Base-by-base conservation (phyloP, 2,888 invertebrate genomes). In the Cistogaster globosa region DNA sequence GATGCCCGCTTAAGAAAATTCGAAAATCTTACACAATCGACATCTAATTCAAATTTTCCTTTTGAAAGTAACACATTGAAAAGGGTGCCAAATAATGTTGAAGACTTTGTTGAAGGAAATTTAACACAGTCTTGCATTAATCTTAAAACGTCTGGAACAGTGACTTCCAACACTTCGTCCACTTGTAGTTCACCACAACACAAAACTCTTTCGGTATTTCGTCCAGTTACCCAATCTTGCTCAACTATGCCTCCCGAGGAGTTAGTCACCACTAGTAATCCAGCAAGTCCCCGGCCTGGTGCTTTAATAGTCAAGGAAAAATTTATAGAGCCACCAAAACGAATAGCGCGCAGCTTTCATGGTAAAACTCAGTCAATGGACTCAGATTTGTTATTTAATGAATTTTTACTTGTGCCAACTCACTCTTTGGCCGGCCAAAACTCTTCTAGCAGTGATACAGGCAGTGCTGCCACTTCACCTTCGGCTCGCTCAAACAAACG, bases 261-360 rank as follows among this genome's bases (percentile, higher is more conserved):
- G 22, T 26, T 69, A 16, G 76, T 69, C 53, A 77, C 88, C n/a
- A 26, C 72, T 3, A 58, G 71, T 84, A 88, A 83, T 74, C 87
- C 78, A 77, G 71, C 77, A 2, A 71, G 87, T 16, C 89, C 89
- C 0, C 90, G 89, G 72, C 92, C 93, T 0, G 93, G 93, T 1
- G 91, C 93, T 5, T 90, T 94, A 26, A 88, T 93, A 36, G 92
- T 94, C 1, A 94, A 93, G 89, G 94, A 94, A 89, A 91, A 91
- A 75, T 94, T 92, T 87, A 94, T 94, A 45, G 94, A 94, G 88
- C 93, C 93, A 4, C 93, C 93, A 1, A 93, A 93, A 83, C 92
- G 93, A 36, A 91, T 94, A 68, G 92, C 94, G 1, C 93, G 92
- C 84, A 94, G 89, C 77, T 92, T 91, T 86, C 90, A 91, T 45